These are phyloP conservation scores for Rachycentron canadum DNA, from an alignment of 2,797 vertebrate species.

Conservation along the genomic window DNA sequence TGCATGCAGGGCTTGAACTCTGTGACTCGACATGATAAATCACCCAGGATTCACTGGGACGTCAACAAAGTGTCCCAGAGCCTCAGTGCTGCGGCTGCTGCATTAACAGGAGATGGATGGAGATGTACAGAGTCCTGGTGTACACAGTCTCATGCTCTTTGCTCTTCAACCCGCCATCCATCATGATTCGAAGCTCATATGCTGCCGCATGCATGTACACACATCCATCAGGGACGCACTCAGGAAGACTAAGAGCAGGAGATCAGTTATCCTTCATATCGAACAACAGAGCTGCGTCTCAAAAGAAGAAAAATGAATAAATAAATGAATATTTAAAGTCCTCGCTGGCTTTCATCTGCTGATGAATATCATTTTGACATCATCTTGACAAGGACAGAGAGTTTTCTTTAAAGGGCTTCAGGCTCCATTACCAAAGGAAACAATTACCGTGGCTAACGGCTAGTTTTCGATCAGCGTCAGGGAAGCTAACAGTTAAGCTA, in stretches of 20 bases:
- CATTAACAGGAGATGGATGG: slow-evolving; percentile 74
- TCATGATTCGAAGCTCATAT: slow-evolving; percentile 66
- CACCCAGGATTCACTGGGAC: slow-evolving; percentile 72
- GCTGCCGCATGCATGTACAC: slow-evolving; percentile 49
- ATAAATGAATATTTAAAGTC: slow-evolving; percentile 52
- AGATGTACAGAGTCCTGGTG: slow-evolving; percentile 62
- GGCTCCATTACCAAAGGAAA: neutral
- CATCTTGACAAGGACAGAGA: slow-evolving; percentile 21
- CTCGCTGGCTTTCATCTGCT: neutral
- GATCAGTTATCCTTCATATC: slow-evolving; percentile 54
- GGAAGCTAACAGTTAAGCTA: neutral
- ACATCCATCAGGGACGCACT: slow-evolving; percentile 65
- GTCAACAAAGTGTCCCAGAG: slow-evolving; percentile 68
- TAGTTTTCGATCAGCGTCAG: neutral
- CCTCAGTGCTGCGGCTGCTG: slow-evolving; percentile 57
- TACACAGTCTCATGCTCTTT: slow-evolving; percentile 69
- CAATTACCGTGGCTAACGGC: neutral
- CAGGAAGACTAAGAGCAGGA: slow-evolving; percentile 41
- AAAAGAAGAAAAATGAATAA: slow-evolving; percentile 47
- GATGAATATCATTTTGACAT: slow-evolving; percentile 39
- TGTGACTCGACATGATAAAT: slow-evolving; percentile 66
- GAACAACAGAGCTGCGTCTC: slow-evolving; percentile 17
- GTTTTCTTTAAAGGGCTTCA: slow-evolving; percentile 3
- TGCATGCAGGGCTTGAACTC: slow-evolving; percentile 47
- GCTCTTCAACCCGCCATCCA: slow-evolving; percentile 69